Evolutionary conservation across 2,113 vertebrate species (phyloP).

Genomic region (Pogona vitticeps): DNA sequence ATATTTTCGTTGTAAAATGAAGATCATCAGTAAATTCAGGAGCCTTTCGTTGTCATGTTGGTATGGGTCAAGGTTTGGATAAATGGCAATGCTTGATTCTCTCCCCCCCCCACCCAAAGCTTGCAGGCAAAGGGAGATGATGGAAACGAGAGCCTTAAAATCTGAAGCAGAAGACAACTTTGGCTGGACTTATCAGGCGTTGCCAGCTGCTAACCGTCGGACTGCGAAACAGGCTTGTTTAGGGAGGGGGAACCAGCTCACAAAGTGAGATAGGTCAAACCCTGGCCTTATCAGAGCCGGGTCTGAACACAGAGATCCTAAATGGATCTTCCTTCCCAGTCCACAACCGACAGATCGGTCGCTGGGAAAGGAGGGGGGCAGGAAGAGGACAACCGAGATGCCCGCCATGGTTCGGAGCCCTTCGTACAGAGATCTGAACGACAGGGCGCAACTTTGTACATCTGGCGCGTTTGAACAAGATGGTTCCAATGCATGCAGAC

Average conservation of each 20-base stretch:
- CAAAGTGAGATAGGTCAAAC: slow-evolving; percentile 68
- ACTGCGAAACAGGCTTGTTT: slow-evolving; percentile 37
- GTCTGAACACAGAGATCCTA: slow-evolving; percentile 57
- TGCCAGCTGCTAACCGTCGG: slow-evolving; percentile 84
- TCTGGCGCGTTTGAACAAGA: background rate
- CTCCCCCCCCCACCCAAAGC: background rate
- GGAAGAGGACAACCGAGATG: no score
- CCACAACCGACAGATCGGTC: slow-evolving; percentile 55
- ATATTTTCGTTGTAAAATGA: no score
- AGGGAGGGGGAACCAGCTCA: slow-evolving; percentile 64
- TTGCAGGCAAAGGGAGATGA: background rate
- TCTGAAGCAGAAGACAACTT: slow-evolving; percentile 82
- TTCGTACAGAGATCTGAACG: no score
- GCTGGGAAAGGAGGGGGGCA: no score
- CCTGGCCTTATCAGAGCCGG: slow-evolving; percentile 68
- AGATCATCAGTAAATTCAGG: background rate
- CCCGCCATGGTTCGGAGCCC: no score
- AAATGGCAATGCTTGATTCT: background rate
- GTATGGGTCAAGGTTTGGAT: background rate
- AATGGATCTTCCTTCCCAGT: slow-evolving; percentile 41
- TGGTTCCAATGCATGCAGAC: no score
- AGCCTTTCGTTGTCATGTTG: background rate
- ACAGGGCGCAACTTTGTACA: no score
- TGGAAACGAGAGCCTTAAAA: slow-evolving; percentile 73
- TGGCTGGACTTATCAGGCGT: slow-evolving; percentile 85